A percentile compares a stretch with the other conserved stretches of the same genome.
Conservation (phyloP, 2,113 vertebrate species). For the Jaculus jaculus region DNA sequence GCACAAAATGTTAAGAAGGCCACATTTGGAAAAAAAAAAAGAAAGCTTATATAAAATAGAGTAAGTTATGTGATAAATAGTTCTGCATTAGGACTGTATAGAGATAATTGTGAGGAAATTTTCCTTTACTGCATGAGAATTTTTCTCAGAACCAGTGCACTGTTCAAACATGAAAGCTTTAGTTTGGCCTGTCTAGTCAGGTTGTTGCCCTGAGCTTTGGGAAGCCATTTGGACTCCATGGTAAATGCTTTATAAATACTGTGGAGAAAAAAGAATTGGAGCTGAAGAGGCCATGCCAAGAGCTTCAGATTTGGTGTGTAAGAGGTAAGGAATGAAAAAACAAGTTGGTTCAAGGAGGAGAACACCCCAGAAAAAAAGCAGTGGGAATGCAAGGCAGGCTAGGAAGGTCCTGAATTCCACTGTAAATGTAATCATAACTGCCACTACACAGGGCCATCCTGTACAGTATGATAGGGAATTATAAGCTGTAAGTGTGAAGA, state of each 20-base stretch:
- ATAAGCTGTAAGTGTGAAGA: too few relatives aligned
- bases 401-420: background rate
- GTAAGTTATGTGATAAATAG: background rate
- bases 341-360: background rate
- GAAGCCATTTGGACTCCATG: background rate
- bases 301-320: background rate
- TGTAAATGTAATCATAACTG: too few relatives aligned
- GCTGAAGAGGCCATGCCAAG: too few relatives aligned
- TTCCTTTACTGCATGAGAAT: background rate
- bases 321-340: background rate
- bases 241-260: background rate
- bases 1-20: background rate
- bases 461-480: too few relatives aligned
- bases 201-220: background rate
- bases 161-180: constrained; percentile 3
- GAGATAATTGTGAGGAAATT: background rate
- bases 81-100: background rate
- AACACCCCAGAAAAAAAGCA: background rate
- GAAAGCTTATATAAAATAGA: background rate
- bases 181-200: background rate
- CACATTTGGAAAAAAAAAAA: too few relatives aligned
- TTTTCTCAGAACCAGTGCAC: background rate
- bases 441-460: too few relatives aligned
- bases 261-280: background rate
- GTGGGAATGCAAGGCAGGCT: background rate